Conservation (phyloP, 2,797 vertebrate genomes). For the Malacoctenus gilli region DNA sequence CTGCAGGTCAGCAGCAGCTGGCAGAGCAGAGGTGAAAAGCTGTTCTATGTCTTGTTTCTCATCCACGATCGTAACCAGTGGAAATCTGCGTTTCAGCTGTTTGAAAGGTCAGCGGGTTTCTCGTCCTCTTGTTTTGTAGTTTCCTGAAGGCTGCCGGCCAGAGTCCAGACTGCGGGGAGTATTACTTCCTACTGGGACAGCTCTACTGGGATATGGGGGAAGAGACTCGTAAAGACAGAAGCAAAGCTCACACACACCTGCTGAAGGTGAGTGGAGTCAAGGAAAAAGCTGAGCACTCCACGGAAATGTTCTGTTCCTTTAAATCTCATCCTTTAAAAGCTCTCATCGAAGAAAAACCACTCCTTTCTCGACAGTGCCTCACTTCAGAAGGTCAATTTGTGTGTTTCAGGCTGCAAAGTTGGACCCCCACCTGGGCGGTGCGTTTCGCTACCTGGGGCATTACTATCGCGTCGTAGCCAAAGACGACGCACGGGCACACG, state of each 20-base stretch:
- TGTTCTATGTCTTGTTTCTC: neutral
- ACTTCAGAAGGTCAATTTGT: slow-evolving; percentile 17
- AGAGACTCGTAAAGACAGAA: slow-evolving; percentile 88
- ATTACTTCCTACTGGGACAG: slow-evolving; percentile 87
- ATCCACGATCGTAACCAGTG: too few relatives aligned
- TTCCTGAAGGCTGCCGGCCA: slow-evolving; percentile 85
- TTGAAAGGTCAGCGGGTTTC: neutral
- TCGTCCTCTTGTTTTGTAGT: slow-evolving; percentile 69
- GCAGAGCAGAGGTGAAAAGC: slow-evolving; percentile 88
- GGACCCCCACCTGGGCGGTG: slow-evolving; percentile 86
- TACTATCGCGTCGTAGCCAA: slow-evolving; percentile 88
- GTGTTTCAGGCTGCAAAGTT: slow-evolving; percentile 89
- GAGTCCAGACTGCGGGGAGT: slow-evolving; percentile 83
- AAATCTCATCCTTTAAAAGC: too few relatives aligned
- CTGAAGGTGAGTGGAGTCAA: slow-evolving; percentile 84
- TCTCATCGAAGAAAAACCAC: too few relatives aligned
- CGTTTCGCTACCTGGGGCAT: slow-evolving; percentile 90
- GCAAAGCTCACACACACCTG: slow-evolving; percentile 89
- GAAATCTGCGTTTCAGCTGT: too few relatives aligned
- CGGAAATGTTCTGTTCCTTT: too few relatives aligned
- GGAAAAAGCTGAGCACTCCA: too few relatives aligned
- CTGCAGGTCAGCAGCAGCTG: slow-evolving; percentile 81
- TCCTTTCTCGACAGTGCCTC: neutral
- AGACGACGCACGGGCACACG: slow-evolving; percentile 88
- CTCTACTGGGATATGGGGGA: slow-evolving; percentile 94